Evolutionary conservation across 1,140 invertebrate genomes (phyloP).

Genomic region (Himalopsyche phryganea): DNA sequence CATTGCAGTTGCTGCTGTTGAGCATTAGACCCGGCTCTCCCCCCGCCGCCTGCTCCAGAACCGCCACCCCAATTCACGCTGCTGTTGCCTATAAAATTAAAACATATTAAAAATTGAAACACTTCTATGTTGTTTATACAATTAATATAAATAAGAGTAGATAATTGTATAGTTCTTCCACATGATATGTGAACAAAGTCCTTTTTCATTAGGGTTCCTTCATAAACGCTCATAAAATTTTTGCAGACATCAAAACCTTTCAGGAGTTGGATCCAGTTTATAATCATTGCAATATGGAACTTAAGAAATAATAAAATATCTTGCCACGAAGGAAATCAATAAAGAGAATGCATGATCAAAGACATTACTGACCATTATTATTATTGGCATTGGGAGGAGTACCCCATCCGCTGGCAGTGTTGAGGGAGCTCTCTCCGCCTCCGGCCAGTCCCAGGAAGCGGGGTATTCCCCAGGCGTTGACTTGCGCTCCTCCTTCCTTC

Average conservation of each 20-base stretch:
- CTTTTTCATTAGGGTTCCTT: too few species aligned
- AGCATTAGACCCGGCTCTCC: neutral
- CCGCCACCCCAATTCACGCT: constrained; percentile 22
- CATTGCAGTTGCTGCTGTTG: neutral
- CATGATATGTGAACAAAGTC: too few species aligned
- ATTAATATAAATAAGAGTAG: neutral
- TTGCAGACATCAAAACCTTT: constrained; percentile 9
- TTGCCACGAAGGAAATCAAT: neutral
- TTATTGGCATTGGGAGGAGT: constrained; percentile 66
- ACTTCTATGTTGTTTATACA: neutral
- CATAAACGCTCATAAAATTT: constrained; percentile 4
- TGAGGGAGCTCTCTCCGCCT: constrained; percentile 75
- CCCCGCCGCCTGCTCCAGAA: constrained; percentile 6
- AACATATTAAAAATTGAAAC: too few species aligned
- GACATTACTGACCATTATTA: constrained; percentile 37
- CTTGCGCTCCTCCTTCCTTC: constrained; percentile 35
- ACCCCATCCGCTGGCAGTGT: constrained; percentile 70
- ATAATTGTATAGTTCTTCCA: neutral
- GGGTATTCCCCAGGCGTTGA: constrained; percentile 58
- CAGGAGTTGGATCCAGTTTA: constrained; percentile 21
- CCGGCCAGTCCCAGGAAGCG: constrained; percentile 63
- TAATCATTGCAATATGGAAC: constrained; percentile 6
- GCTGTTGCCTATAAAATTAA: constrained; percentile 21
- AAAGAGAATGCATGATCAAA: neutral
- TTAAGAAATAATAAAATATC: too few species aligned